Evolutionary conservation across 2,888 invertebrate genomes (phyloP), one percentile per base, ranked within the genome.

Genomic region (Pyrgus malvae): DNA sequence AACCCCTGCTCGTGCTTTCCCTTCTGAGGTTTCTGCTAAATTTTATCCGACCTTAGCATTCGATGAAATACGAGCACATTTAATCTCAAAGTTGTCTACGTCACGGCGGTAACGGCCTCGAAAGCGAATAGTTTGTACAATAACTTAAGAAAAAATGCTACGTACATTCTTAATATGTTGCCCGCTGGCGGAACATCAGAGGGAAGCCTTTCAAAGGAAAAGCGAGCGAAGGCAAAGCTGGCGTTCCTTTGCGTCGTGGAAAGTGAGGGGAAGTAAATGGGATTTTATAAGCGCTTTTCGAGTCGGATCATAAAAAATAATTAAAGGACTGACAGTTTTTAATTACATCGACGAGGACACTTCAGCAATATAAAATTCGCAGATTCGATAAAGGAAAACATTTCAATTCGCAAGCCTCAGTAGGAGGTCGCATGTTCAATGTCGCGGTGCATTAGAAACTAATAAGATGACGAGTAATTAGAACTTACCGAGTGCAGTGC

Each of bases 401-500:
- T 42, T 42, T 27, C 11, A 29, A 38, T 54, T 60, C 44, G 56
- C 48, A 11, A 40, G 12, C 35, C 9, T 42, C 29, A 9, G 14
- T 19, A 8, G 37, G 19, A 37, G 19, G 6, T 37, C 37, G 37
- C 37, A 37, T 17, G 9, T 17, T 9, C 9, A 37, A 12, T 31
- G 31, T 41, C 37, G 57, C 51, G n/a, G 16, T 19, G 46, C 45
- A 8, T 33, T 35, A 48, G 1, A 7, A 48, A 21, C 46, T 33
- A 25, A 9, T 9, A 25, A 2, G 8, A 25, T 8, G 17, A 25
- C 40, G 23, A 48, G 23, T 49, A n/a, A 16, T 7, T 16, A 4
- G 9, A 37, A 72, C 92, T 92, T 83, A 94, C 95, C 94, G 72
- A 95, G 78, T 31, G 94, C 92, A 8, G 92, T 92, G 61, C 93